These are phyloP conservation scores for Dilophus febrilis DNA, from an alignment of 2,888 invertebrate species.

Conservation along the genomic window DNA sequence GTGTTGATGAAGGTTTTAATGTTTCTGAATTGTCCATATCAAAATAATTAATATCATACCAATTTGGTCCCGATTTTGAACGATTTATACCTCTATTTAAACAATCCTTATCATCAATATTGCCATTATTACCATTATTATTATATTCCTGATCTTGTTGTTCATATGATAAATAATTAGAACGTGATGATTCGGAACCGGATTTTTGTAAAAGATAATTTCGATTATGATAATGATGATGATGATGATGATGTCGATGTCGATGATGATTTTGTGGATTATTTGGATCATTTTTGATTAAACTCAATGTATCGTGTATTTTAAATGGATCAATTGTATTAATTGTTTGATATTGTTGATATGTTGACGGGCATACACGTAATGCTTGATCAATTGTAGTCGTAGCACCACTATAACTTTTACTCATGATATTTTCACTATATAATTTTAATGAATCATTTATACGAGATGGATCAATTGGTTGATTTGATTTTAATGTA, in stretches of 20 bases:
- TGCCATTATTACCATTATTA: neutral
- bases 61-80: constrained; percentile 31
- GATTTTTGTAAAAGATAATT: constrained; percentile 26
- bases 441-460: constrained; percentile 31
- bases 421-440: constrained; percentile 29
- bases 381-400: constrained; percentile 23
- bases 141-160: too few relatives aligned
- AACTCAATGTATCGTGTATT: constrained; percentile 24
- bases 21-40: constrained; percentile 24
- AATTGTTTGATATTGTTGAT: neutral
- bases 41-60: constrained; percentile 18
- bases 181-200: constrained; percentile 15
- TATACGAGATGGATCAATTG: constrained; percentile 32
- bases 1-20: constrained; percentile 23
- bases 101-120: too few relatives aligned
- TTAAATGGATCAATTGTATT: constrained; percentile 23
- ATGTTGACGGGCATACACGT: constrained; percentile 10
- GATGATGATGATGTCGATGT: constrained; percentile 15
- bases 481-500: constrained; percentile 30
- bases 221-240: constrained; percentile 16
- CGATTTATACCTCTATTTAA: constrained; percentile 21
- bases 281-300: constrained; percentile 12
- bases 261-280: constrained; percentile 12
- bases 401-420: constrained; percentile 30
- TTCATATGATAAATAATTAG: constrained; percentile 17